phyloP scores from a whole-genome alignment of 2,797 vertebrate genomes.

The Myotis daubentonii region DNA sequence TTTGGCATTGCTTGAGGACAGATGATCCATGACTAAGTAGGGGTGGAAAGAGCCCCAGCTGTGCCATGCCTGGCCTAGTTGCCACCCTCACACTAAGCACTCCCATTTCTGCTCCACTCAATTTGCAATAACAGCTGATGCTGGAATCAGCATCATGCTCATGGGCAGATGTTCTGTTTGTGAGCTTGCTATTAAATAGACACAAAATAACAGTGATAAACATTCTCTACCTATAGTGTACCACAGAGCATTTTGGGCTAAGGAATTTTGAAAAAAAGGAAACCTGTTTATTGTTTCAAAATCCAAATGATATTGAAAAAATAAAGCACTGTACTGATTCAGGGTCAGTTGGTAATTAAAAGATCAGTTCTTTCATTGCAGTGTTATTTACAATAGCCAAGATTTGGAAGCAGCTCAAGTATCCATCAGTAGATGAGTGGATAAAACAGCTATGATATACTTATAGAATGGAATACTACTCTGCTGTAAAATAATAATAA shows the following conservation, averaged over 20 bases:
- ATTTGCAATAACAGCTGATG: constrained; percentile 27
- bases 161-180: constrained; percentile 53
- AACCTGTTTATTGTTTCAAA: constrained; percentile 39
- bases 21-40: constrained; percentile 1
- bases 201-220: constrained; percentile 50
- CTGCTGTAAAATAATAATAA: background rate
- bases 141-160: background rate
- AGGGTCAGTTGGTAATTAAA: background rate
- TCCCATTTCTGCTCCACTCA: background rate
- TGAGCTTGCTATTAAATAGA: constrained; percentile 37
- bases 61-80: background rate
- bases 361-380: background rate
- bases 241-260: background rate
- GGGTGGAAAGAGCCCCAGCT: background rate
- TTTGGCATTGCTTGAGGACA: constrained; percentile 7
- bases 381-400: background rate
- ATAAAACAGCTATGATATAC: background rate
- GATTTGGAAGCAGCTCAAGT: background rate
- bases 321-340: background rate
- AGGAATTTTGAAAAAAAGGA: constrained; percentile 18
- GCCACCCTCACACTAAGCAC: background rate
- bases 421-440: background rate
- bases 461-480: background rate
- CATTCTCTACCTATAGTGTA: background rate
- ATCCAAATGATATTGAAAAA: background rate